phyloP scores from a whole-genome alignment of 2,113 vertebrate genomes.

The Gallinago undulata region DNA sequence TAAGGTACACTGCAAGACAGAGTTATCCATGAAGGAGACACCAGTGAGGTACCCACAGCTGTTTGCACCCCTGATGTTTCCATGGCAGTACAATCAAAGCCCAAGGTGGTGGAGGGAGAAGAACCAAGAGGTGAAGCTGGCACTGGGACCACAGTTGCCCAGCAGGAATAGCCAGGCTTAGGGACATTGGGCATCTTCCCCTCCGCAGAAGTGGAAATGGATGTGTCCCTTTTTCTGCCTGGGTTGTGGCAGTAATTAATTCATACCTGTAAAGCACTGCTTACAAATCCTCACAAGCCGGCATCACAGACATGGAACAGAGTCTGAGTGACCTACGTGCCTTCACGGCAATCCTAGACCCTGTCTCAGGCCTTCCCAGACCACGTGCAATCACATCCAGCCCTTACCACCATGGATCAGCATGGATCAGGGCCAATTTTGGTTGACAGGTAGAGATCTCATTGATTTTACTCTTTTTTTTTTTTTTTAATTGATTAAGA shows the following conservation, averaged over 20 bases:
- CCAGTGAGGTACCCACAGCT: not conserved
- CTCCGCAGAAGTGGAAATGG: not conserved
- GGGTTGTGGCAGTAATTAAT: not conserved
- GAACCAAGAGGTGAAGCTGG: not conserved
- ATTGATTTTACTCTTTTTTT: not conserved
- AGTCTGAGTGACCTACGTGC: not conserved
- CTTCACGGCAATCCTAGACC: not conserved
- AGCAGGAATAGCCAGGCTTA: not conserved
- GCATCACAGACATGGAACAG: not conserved
- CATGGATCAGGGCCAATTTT: not conserved
- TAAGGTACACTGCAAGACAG: not conserved
- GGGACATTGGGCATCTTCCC: not conserved
- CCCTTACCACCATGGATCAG: not conserved
- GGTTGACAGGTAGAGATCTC: not conserved
- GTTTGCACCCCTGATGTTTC: not conserved
- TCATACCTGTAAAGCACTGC: not conserved
- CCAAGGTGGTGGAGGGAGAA: not conserved
- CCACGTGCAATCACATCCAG: rapidly evolving
- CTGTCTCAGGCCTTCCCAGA: not conserved
- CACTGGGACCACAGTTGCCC: not conserved
- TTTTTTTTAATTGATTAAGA: not conserved
- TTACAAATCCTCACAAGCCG: not conserved
- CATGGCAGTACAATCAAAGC: not conserved
- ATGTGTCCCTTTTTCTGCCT: not conserved
- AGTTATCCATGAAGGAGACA: not conserved